Base-by-base conservation (phyloP, 2,888 invertebrate species). In the Clistopyga incitator region DNA sequence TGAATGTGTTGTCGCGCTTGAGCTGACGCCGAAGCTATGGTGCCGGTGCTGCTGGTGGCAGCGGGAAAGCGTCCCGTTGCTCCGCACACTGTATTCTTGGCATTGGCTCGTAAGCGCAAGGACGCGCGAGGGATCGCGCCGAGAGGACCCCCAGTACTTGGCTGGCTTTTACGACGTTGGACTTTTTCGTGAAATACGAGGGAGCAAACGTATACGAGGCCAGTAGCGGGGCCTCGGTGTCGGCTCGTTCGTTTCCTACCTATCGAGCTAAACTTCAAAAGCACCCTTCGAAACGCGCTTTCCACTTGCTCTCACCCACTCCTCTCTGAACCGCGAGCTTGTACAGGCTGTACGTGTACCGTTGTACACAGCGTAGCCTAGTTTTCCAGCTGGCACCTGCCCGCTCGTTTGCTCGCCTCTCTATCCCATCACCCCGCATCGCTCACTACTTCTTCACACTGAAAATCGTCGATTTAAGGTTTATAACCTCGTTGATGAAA, bases 121-220 rank as follows among this genome's bases (percentile, higher is more conserved):
- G 20, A 20, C 38, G 10, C 34, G 59, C 13, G 29, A 25, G 29
- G 13, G 29, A 8, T n/a, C 34, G 34, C 34, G n/a, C n/a, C 34
- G 11, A 11, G 71, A 45, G 54, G 56, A 42, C 56, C 56, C 70
- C 15, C 15, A 18, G 54, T 47, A 50, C 75, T 78, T 78, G 34
- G 38, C 42, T 79, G 65, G 70, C 70, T 78, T 64, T 82, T 82
- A 82, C 78, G 82, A 79, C 79, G 38, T 54, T 52, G 74, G 71
- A 70, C 11, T 18, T 70, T 75, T 70, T 70, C 29, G 47, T 56
- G 23, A 59, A 74, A 74, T 71, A 74, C 64, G 64, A 64, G 38
- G 38, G n/a, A n/a, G 38, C 18, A 11, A 38, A 10, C 38, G 42
- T 72, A 50, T 70, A 72, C 72, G 61, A 72, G 67, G 59, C 38